Evolutionary conservation across 2,888 invertebrate genomes (phyloP).

Genomic region (Tachystola acroxantha): DNA sequence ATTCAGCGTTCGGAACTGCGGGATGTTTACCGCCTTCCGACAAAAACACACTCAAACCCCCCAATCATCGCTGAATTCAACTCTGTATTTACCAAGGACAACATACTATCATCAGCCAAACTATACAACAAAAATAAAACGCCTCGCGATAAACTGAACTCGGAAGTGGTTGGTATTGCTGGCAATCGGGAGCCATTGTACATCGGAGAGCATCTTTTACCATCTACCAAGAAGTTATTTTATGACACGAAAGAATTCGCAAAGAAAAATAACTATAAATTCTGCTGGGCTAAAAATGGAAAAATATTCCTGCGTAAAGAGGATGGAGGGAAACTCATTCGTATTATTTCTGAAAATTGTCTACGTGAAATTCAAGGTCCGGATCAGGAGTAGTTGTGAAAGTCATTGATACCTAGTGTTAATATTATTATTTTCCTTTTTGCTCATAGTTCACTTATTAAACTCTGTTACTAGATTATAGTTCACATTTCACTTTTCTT

Average conservation of each 20-base stretch:
- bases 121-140: not conserved
- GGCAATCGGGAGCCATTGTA: slow-evolving; percentile 6
- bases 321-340: not conserved
- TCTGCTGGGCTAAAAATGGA: slow-evolving; percentile 9
- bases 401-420: not conserved
- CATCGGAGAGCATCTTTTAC: slow-evolving; percentile 7
- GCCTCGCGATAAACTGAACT: slow-evolving; percentile 1
- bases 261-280: slow-evolving; percentile 5
- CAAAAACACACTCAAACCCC: not conserved
- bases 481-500: too few species aligned
- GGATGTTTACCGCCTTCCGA: slow-evolving; percentile 5
- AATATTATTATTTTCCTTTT: not conserved
- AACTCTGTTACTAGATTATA: too few species aligned
- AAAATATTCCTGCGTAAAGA: slow-evolving; percentile 5
- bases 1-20: slow-evolving; percentile 2
- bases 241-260: slow-evolving; percentile 4
- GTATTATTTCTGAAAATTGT: not conserved
- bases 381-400: not conserved
- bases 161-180: not conserved
- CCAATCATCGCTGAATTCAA: slow-evolving; percentile 8
- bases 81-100: slow-evolving; percentile 3
- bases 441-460: not conserved
- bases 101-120: not conserved
- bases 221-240: slow-evolving; percentile 5
- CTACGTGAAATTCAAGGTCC: not conserved